These are phyloP conservation scores for Allophyes oxyacanthae DNA, from an alignment of 2,888 invertebrate genomes.

Conservation along the genomic window DNA sequence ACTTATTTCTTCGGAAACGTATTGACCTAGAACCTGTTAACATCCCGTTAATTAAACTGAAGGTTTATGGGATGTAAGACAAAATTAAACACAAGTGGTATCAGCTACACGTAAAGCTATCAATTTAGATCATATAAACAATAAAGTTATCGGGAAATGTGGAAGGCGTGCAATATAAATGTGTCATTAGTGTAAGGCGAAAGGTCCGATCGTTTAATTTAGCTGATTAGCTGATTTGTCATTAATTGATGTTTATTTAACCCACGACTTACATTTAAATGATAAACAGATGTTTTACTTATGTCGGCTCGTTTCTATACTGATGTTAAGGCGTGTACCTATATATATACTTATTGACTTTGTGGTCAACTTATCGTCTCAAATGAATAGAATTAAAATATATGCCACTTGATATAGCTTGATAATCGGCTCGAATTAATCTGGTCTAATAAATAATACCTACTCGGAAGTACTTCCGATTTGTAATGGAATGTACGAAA, in stretches of 20 bases:
- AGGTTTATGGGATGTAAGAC: not conserved
- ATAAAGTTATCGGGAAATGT: not conserved
- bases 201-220: constrained; percentile 8
- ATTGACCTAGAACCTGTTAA: constrained; percentile 3
- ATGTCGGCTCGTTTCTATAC: constrained; percentile 10
- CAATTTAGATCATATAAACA: constrained; percentile 3
- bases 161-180: constrained; percentile 2
- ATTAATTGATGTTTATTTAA: constrained; percentile 32
- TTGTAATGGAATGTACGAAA: constrained; percentile 4
- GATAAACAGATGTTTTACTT: constrained; percentile 28
- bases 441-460: constrained; percentile 19
- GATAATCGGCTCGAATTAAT: too few relatives aligned
- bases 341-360: too few relatives aligned
- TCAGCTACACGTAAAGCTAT: constrained; percentile 3
- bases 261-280: constrained; percentile 15
- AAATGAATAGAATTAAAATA: not conserved
- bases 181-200: constrained; percentile 3
- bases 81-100: not conserved
- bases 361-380: too few relatives aligned
- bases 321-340: constrained; percentile 1
- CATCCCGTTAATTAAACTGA: not conserved
- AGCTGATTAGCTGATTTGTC: constrained; percentile 3
- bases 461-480: constrained; percentile 43
- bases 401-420: too few relatives aligned
- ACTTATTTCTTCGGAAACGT: constrained; percentile 12